These are phyloP conservation scores for Callorhinus ursinus DNA, from an alignment of 2,113 vertebrate genomes.

Conservation along the genomic window DNA sequence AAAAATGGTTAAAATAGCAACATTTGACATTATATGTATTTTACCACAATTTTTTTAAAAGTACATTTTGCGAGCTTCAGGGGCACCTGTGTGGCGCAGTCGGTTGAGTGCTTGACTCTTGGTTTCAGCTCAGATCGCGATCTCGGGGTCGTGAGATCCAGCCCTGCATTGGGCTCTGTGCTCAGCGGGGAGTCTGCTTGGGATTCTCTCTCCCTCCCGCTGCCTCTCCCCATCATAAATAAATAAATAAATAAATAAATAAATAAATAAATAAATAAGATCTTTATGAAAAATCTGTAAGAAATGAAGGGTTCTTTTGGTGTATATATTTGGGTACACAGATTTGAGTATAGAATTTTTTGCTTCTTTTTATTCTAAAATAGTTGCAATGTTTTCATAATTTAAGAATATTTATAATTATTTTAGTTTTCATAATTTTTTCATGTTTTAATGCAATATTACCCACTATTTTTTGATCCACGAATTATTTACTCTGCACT, in stretches of 20 bases:
- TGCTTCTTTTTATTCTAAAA: not conserved
- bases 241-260: not conserved
- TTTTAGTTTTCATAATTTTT: not conserved
- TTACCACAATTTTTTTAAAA: not conserved
- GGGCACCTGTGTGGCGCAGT: too few relatives aligned
- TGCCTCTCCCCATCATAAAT: too few relatives aligned
- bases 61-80: not conserved
- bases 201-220: not conserved
- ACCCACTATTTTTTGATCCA: not conserved
- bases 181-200: not conserved
- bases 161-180: too few relatives aligned
- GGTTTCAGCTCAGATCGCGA: not conserved
- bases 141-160: too few relatives aligned
- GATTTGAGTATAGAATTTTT: not conserved
- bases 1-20: too few relatives aligned
- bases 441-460: not conserved
- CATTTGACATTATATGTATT: not conserved
- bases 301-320: not conserved
- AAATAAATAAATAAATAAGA: not conserved
- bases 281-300: not conserved
- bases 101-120: too few relatives aligned
- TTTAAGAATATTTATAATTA: not conserved
- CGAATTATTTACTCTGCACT: not conserved
- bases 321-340: not conserved
- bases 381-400: not conserved